Percentiles rank a stretch among this genome's conserved stretches.
phyloP scores from a whole-genome alignment of 1,140 invertebrate species.

The Hestina assimilis region DNA sequence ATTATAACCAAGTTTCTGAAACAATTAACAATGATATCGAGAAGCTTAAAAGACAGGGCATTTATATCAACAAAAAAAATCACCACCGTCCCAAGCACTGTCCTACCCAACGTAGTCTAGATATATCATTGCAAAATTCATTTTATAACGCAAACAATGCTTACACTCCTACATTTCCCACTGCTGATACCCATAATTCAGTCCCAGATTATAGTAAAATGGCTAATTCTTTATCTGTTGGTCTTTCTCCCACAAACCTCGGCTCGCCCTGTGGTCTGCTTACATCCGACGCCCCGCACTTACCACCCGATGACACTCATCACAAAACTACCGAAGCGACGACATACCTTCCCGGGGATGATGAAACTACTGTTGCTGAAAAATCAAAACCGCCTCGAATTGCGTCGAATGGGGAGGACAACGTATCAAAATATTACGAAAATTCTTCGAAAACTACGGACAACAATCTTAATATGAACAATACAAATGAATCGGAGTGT shows the following conservation, averaged over 20 bases:
- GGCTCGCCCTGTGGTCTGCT: constrained; percentile 63
- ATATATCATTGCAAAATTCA: constrained; percentile 45
- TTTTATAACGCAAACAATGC: constrained; percentile 48
- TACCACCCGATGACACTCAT: constrained; percentile 45
- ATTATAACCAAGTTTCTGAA: neutral
- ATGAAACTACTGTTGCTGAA: constrained; percentile 12
- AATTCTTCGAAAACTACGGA: constrained; percentile 38
- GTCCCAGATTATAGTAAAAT: constrained; percentile 58
- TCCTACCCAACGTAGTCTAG: constrained; percentile 29
- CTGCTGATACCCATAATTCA: constrained; percentile 50
- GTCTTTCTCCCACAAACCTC: constrained; percentile 68
- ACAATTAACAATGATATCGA: neutral
- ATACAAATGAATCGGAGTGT: constrained; percentile 37
- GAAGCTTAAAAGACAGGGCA: neutral
- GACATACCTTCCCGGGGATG: constrained; percentile 21
- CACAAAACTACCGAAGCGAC: constrained; percentile 26
- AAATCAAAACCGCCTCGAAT: constrained; percentile 21
- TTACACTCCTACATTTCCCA: constrained; percentile 50
- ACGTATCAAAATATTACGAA: constrained; percentile 9
- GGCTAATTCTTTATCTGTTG: constrained; percentile 74
- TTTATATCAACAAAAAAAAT: neutral
- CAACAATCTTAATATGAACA: constrained; percentile 36
- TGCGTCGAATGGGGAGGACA: constrained; percentile 21
- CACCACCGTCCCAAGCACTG: neutral
- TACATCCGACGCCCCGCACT: constrained; percentile 55